phyloP scores from a whole-genome alignment of 2,888 invertebrate species.

The Drosophila emarginata region DNA sequence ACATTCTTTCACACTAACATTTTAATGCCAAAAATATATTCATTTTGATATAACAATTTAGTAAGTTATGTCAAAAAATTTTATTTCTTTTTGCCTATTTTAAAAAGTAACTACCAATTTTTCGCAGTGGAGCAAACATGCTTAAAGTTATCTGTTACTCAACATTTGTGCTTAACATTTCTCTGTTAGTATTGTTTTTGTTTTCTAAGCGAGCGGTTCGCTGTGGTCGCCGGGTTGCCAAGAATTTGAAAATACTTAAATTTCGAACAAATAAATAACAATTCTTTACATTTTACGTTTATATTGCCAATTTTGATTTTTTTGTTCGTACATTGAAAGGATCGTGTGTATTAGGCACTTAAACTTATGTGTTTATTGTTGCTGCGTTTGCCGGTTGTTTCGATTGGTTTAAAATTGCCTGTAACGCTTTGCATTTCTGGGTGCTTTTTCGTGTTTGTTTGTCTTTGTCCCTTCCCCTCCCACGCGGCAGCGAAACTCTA shows the following conservation, averaged over 20 bases:
- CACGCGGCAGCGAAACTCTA: conserved; percentile 1
- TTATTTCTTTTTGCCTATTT: no score
- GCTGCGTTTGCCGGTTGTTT: conserved; percentile 31
- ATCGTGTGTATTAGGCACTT: background rate
- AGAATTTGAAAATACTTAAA: background rate
- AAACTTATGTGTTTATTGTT: background rate
- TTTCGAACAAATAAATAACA: background rate
- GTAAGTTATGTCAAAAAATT: no score
- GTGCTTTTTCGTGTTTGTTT: conserved; percentile 1
- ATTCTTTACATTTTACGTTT: background rate
- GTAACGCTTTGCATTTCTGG: background rate
- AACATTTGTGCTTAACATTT: no score
- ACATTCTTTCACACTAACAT: no score
- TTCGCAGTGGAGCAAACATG: no score
- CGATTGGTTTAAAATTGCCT: conserved; percentile 12
- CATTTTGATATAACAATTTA: no score
- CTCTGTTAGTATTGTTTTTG: background rate
- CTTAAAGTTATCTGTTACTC: no score
- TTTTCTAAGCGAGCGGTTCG: background rate
- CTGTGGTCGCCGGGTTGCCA: background rate
- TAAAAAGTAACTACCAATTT: no score
- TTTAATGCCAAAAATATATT: no score
- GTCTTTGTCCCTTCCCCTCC: background rate
- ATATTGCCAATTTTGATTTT: background rate
- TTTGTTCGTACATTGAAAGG: no score